Base-by-base conservation (phyloP, 1,140 invertebrate species). In the Zaprionus lachaisei region DNA sequence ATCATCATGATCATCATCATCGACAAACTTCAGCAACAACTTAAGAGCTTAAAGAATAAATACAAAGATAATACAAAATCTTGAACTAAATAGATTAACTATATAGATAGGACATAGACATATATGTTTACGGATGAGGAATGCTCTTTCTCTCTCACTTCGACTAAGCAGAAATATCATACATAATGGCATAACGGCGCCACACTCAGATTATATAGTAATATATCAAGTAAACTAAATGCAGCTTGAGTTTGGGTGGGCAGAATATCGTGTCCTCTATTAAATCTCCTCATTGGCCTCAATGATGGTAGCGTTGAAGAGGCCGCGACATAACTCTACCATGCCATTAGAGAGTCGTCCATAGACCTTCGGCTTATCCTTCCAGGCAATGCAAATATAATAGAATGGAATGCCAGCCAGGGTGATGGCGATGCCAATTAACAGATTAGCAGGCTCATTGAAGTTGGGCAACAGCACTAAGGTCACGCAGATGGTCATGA, bases 361-460 rank as follows among this genome's bases (percentile, higher is more conserved):
- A 65, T 90, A 92, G 51, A 60, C 72, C 22, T 61, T 65, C 26
- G 94, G 94, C 92, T 98, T 99, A 24, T 95, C 95, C 87, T 97
- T 94, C 97, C 97, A 98, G 68, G 95, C 94, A 22, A 99, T 97
- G 78, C 97, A 98, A 0, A 98, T 72, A 54, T 96, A 95, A 93
- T 99, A 99, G 4, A 99, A 96, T 2, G 98, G 98, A 71, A 99
- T 96, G 9, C 98, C 98, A 6, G 97, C 96, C 1, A 96, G 82
- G 37, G 98, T 97, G 47, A 99, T 97, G 11, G 94, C 94, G 12
- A 97, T 92, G 15, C 98, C 98, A 49, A 99, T 95, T 0, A 96
- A 96, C 12, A 98, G 96, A 93, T 98, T 97, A 76, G 93, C 94
- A 0, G 97, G 97, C 63, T 95, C 95, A 12, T 95, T 95, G 51